Evolutionary conservation across 1,140 invertebrate genomes (phyloP), one percentile per base, ranked within the genome.

Genomic region (Oncopeltus fasciatus): DNA sequence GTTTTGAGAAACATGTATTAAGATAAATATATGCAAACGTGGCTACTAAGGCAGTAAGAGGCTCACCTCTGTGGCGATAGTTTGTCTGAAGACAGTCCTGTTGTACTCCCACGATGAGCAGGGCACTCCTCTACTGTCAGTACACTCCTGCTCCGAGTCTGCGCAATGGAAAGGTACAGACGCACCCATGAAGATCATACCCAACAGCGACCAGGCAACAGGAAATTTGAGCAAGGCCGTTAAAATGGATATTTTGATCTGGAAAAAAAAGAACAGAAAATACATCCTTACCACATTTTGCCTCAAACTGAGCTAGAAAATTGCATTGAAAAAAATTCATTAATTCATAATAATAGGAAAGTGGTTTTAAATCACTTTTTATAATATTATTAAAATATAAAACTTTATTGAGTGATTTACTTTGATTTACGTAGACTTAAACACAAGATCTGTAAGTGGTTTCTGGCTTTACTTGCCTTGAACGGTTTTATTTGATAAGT

Each of bases 161-260:
- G 68, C 62, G 63, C 83, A 86, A 57, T 74, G 75, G 66, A 81
- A 84, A 66, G 80, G 75, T 1, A 77, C 77, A 12, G 75, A 75
- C 1, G 83, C 83, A 47, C 83, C 77, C 44, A 85, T 71, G 69
- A 86, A 85, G 9, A 81, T 75, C 5, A 85, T 82, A 3, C 82
- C 82, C 11, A 80, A 70, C 61, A 84, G 76, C 68, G 84, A 81
- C 76, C 82, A 84, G 27, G 83, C 81, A 0, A 82, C 80, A 0
- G 84, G 82, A 65, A 83, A 78, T 60, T 83, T 82, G 1, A 82
- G 75, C 1, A 87, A 67, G 1, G 81, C 81, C 38, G 87, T 70
- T 9, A 87, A 71, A 11, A 86, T 67, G 9, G 82, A 80, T 29
- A 87, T 81, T 64, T 77, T 68, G 49, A 78, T 75, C 66, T 83